Conservation (phyloP, 2,888 invertebrate genomes). For the Argynnis bischoffii region DNA sequence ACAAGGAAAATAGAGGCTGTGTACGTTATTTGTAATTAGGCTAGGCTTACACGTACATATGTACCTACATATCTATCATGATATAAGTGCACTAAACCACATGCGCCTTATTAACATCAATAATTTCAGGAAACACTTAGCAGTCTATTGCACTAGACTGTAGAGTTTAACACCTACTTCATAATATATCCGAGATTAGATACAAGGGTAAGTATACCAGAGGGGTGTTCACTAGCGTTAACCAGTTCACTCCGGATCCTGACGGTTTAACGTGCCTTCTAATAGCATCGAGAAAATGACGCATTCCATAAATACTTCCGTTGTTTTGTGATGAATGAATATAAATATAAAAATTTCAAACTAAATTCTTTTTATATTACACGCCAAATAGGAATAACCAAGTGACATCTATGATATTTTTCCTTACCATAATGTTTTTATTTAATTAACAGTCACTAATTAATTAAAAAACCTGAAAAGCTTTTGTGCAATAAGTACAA, state of each 20-base stretch:
- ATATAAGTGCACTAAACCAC: slow-evolving; percentile 2
- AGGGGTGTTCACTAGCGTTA: slow-evolving; percentile 26
- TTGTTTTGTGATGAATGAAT: slow-evolving; percentile 33
- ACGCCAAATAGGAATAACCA: not conserved
- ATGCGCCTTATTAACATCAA: slow-evolving; percentile 3
- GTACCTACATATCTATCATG: not conserved
- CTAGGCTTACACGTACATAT: not conserved
- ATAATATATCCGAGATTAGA: slow-evolving; percentile 24
- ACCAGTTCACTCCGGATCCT: slow-evolving; percentile 27
- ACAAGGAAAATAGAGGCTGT: slow-evolving; percentile 6
- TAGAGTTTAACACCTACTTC: slow-evolving; percentile 24
- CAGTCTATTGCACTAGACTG: slow-evolving; percentile 20
- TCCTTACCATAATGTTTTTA: too few species aligned
- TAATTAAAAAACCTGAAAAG: too few species aligned
- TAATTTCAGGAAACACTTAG: slow-evolving; percentile 23
- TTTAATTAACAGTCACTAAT: too few species aligned
- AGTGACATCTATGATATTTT: not conserved
- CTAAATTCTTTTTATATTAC: slow-evolving; percentile 15
- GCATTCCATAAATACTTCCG: slow-evolving; percentile 38
- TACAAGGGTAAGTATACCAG: slow-evolving; percentile 19
- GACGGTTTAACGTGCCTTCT: slow-evolving; percentile 32
- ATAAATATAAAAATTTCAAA: slow-evolving; percentile 28
- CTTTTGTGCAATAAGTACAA: too few species aligned
- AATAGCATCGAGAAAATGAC: slow-evolving; percentile 39
- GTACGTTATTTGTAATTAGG: not conserved